Evolutionary conservation across 2,797 vertebrate genomes (phyloP), one percentile per base, ranked within the genome.

Genomic region (Triplophysa bombifrons): DNA sequence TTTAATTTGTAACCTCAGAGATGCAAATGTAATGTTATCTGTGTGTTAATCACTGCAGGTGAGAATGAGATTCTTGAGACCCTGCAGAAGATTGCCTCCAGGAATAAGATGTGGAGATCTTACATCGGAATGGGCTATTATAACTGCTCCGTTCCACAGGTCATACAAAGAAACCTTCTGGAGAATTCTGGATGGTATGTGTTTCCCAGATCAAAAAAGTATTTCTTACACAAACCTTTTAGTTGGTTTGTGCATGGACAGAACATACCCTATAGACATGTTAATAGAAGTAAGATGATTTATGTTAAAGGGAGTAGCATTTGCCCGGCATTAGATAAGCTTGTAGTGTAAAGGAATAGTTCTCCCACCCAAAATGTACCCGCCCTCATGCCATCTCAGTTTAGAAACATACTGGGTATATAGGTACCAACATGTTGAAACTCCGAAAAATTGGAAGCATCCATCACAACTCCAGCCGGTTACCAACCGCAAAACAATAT

Each of bases 41-140:
- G 10, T 76, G 30, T 70, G n/a, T 3, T n/a, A 14, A 76, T 83
- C 53, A 85, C 90, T 80, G 71, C 85, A 99, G 98, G 98, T 91
- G 98, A 99, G 89, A 99, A 95, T 91, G 96, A 99, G 90, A 92
- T 99, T 86, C 93, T 98, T 81, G 94, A 95, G 65, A 87, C 90
- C 5, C 91, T 99, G 0, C 91, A 94, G 83, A 93, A 91, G 86
- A 99, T 98, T 82, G 96, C 96, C 72, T 94, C 91, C 76, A 94
- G 93, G 90, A 99, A 99, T 91, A 94, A 96, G 90, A 88, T 98
- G 11, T 99, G 97, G 97, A 90, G 97, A 34, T 99, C 98, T 1
- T 99, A 98, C 50, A 99, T 99, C 27, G 98, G 98, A 80, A 99
- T 98, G 98, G 98, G 98, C 46, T 99, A 99, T 90, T 99, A 99